A percentile compares a stretch with the other conserved stretches of the same genome.
Evolutionary conservation across 2,888 invertebrate genomes (phyloP).

Genomic region (Nasonovia ribisnigri): DNA sequence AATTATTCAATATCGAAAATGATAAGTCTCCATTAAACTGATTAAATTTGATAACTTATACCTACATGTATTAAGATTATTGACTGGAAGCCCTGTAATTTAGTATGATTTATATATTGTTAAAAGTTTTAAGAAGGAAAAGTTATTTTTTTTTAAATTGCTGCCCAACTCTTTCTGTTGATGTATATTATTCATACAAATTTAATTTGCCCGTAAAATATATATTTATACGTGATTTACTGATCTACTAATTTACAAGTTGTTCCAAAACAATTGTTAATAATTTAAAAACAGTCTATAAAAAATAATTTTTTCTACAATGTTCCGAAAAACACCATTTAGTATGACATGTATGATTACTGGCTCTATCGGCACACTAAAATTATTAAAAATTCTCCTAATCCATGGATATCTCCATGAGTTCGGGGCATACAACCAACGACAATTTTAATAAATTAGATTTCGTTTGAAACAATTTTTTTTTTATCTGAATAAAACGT

Average conservation of each 20-base stretch:
- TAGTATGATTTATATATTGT: background rate
- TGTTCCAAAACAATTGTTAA: slow-evolving; percentile 42
- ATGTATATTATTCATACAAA: slow-evolving; percentile 2
- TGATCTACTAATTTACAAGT: slow-evolving; percentile 43
- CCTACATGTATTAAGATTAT: slow-evolving; percentile 3
- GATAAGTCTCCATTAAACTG: background rate
- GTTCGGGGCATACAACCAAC: slow-evolving; percentile 33
- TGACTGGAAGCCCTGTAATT: slow-evolving; percentile 48
- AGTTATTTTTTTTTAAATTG: background rate
- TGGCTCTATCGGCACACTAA: slow-evolving; percentile 41
- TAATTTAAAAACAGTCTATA: slow-evolving; percentile 58
- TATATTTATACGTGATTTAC: slow-evolving; percentile 42
- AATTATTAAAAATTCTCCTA: slow-evolving; percentile 43
- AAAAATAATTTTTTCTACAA: slow-evolving; percentile 51
- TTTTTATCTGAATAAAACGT: slow-evolving; percentile 57
- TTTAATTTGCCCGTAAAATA: slow-evolving; percentile 41
- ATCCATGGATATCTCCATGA: slow-evolving; percentile 21
- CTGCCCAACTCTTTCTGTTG: slow-evolving; percentile 36
- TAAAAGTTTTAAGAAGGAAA: background rate
- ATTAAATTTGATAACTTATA: background rate
- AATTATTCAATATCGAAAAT: background rate
- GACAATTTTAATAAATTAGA: slow-evolving; percentile 53
- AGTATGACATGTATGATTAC: slow-evolving; percentile 30
- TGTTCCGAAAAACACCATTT: slow-evolving; percentile 46
- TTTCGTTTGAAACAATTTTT: slow-evolving; percentile 55